Evolutionary conservation across 2,113 vertebrate genomes (phyloP).

Genomic region (Brachypodius melanocephalos): DNA sequence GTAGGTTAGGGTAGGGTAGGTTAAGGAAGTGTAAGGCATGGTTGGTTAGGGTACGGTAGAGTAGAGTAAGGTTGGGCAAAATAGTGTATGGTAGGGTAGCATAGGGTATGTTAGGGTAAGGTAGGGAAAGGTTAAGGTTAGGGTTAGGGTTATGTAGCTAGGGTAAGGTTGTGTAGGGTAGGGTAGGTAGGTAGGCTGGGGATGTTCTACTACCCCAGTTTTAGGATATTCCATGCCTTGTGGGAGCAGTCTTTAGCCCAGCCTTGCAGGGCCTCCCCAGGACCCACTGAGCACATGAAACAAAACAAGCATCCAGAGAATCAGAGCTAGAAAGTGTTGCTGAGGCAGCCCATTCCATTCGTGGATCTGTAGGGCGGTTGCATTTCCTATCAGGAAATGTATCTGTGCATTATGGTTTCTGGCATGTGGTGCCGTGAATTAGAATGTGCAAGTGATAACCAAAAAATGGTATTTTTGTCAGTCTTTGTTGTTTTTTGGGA

Average conservation of each 20-base stretch:
- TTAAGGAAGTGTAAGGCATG: too few species aligned
- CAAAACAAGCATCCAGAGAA: neutral
- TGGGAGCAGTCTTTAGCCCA: neutral
- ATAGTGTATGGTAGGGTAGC: too few species aligned
- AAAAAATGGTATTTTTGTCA: slow-evolving; percentile 40
- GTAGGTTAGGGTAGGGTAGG: too few species aligned
- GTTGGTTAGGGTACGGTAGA: too few species aligned
- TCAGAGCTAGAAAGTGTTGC: neutral
- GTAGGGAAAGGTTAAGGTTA: too few species aligned
- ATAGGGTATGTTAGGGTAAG: too few species aligned
- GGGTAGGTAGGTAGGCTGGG: too few species aligned
- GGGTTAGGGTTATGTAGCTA: too few species aligned
- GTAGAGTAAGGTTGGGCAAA: too few species aligned
- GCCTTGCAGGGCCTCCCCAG: neutral
- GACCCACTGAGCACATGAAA: fast-evolving
- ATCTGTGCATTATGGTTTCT: neutral
- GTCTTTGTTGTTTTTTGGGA: neutral
- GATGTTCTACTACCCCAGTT: fast-evolving
- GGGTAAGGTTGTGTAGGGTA: too few species aligned
- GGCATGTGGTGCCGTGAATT: neutral
- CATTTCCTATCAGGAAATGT: slow-evolving; percentile 49
- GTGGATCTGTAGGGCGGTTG: neutral
- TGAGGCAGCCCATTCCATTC: neutral
- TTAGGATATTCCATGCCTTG: fast-evolving
- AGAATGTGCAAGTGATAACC: neutral